Evolutionary conservation across 37 sponge, comb jelly and placozoan species (phyloP), one percentile per base, ranked within the genome.

Genomic region (Petrosia ficiformis): DNA sequence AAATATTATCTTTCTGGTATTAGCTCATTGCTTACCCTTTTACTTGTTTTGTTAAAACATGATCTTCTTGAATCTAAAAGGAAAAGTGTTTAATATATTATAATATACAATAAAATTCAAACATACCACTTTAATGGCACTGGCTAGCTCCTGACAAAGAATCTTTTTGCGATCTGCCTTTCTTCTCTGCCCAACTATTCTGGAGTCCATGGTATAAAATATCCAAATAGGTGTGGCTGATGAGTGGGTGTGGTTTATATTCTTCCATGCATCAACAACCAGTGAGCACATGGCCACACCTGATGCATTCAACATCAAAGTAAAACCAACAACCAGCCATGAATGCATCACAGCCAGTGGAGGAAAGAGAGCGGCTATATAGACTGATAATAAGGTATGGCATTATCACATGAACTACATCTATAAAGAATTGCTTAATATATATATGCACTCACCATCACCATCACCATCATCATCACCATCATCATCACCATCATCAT

Each of bases 341-440:
- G 54, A 14, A 48, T 8, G 78, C 65, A 39, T 24, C 78, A 2
- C 44, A 67, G 21, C 31, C 54, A 3, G 68, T 77, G 1, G 79
- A 82, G 44, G 85, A 94, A 35, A 77, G 86, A 44, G 94, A 94
- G 41, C 71, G 42, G 33, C 71, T 94, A 1, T 94, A 94, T 68
- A 81, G 90, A 52, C 83, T 94, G 26, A 94, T 94, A 31, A 78
- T 94, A 11, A 76, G 90, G 90, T 89, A 67, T 59, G 65, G 21
- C 8, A 61, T n/a, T n/a, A 61, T 61, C 63, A 16, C 63, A 61
- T 61, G 5, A 61, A 61, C 5, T 61, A n/a, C 5, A 61, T 11
- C 63, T n/a, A 26, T 48, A 16, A 48, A 19, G 10, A 16, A 16
- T 16, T 48, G 54, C 16, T 19, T 16, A 19, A 16, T 48, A 19